Conservation (phyloP, 2,888 invertebrate species). For the Adelognathus sp. region DNA sequence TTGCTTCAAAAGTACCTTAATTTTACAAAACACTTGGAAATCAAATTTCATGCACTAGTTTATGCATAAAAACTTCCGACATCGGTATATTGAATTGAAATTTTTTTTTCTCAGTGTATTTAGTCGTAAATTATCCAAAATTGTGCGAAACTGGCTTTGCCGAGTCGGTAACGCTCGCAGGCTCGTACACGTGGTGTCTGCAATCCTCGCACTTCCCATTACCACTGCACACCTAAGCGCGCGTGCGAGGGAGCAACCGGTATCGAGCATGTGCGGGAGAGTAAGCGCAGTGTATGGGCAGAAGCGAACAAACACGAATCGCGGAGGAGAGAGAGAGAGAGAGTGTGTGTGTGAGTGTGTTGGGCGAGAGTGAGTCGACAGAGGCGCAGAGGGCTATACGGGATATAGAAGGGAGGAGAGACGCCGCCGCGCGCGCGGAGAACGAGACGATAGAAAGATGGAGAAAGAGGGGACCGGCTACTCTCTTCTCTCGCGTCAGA, state of each 20-base stretch:
- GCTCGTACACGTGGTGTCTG: slow-evolving; percentile 67
- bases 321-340: slow-evolving; percentile 16
- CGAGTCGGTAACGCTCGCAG: slow-evolving; percentile 57
- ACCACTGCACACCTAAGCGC: neutral
- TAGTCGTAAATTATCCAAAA: too few relatives aligned
- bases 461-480: slow-evolving; percentile 52
- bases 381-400: slow-evolving; percentile 32
- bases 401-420: slow-evolving; percentile 40
- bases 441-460: slow-evolving; percentile 27
- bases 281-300: neutral
- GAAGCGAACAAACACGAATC: neutral
- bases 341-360: slow-evolving; percentile 37
- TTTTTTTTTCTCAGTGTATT: too few relatives aligned
- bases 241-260: slow-evolving; percentile 6
- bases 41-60: too few relatives aligned
- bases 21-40: too few relatives aligned
- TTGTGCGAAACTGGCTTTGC: slow-evolving; percentile 39
- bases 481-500: slow-evolving; percentile 41
- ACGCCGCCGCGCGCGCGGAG: too few relatives aligned
- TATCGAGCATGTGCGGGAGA: slow-evolving; percentile 5
- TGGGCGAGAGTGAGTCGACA: slow-evolving; percentile 17
- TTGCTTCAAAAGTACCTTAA: too few relatives aligned
- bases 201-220: slow-evolving; percentile 41
- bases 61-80: too few relatives aligned
- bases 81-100: too few relatives aligned